Evolutionary conservation across 2,113 vertebrate genomes (phyloP).

Genomic region (Stomatorhinus ivindoensis): DNA sequence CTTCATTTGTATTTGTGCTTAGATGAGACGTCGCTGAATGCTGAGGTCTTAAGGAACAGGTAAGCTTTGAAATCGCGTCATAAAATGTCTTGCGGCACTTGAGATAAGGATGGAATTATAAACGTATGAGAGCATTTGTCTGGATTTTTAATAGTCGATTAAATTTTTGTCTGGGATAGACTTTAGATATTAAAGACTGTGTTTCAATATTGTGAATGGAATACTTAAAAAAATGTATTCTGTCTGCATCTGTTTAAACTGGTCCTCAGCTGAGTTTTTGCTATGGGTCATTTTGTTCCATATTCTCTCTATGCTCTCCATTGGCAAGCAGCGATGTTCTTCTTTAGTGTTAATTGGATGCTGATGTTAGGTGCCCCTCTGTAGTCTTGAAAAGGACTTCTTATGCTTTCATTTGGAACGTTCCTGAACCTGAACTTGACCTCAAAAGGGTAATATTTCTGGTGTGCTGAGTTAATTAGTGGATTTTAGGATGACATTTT

Average conservation of each 20-base stretch:
- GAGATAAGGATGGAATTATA: not conserved
- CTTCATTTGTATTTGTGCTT: conserved; percentile 3
- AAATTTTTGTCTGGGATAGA: not conserved
- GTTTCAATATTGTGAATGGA: not conserved
- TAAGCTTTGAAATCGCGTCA: not conserved
- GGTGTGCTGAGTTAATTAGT: conserved; percentile 8
- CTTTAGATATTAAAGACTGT: not conserved
- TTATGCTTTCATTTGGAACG: not conserved
- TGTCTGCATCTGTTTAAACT: not conserved
- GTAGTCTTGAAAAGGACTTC: not conserved
- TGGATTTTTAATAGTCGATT: not conserved
- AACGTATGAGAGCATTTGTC: not conserved
- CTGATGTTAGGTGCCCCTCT: not conserved
- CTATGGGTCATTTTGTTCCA: not conserved
- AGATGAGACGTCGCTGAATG: not conserved
- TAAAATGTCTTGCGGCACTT: not conserved
- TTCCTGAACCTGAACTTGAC: not conserved
- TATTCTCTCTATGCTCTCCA: not conserved
- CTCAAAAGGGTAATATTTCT: not conserved
- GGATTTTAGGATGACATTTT: not conserved
- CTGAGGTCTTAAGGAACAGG: not conserved
- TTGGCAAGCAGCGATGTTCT: not conserved
- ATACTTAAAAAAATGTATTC: not conserved
- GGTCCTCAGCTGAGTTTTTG: not conserved
- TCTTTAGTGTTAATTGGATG: not conserved